phyloP scores from a whole-genome alignment of 2,888 invertebrate species.

The Odiellus spinosus region DNA sequence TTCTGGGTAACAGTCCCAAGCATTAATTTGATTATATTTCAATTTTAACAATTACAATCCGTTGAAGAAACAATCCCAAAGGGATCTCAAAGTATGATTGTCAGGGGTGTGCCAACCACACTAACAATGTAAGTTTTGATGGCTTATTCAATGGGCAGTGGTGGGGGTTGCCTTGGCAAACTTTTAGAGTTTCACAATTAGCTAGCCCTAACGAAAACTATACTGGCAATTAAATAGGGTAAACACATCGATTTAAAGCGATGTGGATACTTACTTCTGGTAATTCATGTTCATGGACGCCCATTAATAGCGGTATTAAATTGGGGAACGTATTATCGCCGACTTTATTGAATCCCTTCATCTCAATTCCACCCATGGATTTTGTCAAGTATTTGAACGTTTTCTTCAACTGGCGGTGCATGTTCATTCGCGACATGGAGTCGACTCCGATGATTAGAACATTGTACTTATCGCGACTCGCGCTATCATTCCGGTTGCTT shows the following conservation, averaged over 20 bases:
- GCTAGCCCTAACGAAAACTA: no score
- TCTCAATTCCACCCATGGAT: slow-evolving; percentile 45
- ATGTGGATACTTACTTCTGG: background rate
- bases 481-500: background rate
- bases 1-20: no score
- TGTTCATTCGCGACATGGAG: slow-evolving; percentile 62
- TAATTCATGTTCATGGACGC: slow-evolving; percentile 20
- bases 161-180: no score
- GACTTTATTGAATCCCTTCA: slow-evolving; percentile 49
- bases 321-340: slow-evolving; percentile 33
- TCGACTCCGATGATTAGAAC: slow-evolving; percentile 69
- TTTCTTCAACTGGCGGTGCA: slow-evolving; percentile 54
- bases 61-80: no score
- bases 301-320: slow-evolving; percentile 24
- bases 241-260: slow-evolving; percentile 6
- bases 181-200: no score
- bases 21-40: no score
- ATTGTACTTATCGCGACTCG: slow-evolving; percentile 6
- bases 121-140: no score
- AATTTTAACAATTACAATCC: no score
- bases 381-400: slow-evolving; percentile 44
- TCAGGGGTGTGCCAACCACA: no score
- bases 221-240: background rate
- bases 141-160: no score
- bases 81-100: no score